Evolutionary conservation across 64 coral and sea anemone species (phyloP).

Genomic region (Trachythela sp.): DNA sequence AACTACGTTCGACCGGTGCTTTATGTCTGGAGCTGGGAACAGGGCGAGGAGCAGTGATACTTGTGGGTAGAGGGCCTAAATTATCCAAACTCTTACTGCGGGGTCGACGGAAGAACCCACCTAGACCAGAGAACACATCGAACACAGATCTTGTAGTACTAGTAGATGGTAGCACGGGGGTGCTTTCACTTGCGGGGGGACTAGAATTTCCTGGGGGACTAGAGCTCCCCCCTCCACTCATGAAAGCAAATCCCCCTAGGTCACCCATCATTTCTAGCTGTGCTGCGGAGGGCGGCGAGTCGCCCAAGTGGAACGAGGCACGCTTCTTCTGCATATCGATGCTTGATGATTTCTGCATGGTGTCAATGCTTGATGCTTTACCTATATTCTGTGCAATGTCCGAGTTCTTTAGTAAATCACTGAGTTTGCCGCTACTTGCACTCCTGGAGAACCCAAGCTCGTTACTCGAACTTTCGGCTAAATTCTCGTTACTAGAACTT

Average conservation of each 20-base stretch:
- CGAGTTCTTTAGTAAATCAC: background rate
- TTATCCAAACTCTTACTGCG: constrained; percentile 14
- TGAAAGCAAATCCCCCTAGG: background rate
- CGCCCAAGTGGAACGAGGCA: background rate
- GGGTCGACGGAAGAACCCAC: background rate
- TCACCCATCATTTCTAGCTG: constrained; percentile 22
- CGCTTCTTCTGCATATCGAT: background rate
- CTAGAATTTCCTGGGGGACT: background rate
- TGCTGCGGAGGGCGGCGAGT: background rate
- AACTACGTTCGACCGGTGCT: background rate
- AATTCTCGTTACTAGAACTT: constrained; percentile 8
- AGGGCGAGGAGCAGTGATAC: background rate
- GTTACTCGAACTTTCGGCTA: background rate
- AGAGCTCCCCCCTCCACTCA: background rate
- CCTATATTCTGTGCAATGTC: background rate
- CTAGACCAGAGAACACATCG: background rate
- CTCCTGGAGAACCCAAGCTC: background rate
- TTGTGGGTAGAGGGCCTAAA: background rate
- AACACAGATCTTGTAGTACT: background rate
- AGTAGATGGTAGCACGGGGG: background rate
- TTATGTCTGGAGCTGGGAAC: background rate
- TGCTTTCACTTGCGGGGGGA: background rate
- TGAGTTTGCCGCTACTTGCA: background rate
- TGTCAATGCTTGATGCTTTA: constrained; percentile 1
- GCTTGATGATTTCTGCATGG: background rate